These are phyloP conservation scores for Pterocles burchelli DNA, from an alignment of 2,113 vertebrate species.

Conservation along the genomic window DNA sequence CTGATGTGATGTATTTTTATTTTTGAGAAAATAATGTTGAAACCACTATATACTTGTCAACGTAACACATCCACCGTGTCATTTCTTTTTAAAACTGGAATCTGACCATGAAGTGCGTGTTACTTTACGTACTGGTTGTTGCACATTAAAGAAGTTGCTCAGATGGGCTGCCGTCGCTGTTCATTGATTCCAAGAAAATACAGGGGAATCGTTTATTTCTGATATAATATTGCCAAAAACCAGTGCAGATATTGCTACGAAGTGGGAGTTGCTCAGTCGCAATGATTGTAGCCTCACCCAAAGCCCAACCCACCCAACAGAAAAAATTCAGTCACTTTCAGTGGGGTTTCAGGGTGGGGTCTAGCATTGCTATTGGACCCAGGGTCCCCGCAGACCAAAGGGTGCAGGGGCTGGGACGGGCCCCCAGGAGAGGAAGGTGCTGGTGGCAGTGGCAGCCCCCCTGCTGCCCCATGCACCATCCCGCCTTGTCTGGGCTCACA, in stretches of 20 bases:
- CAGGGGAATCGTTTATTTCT: not conserved
- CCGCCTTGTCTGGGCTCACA: not conserved
- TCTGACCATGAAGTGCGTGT: slow-evolving; percentile 40
- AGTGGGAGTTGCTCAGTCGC: not conserved
- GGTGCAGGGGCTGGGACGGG: not conserved
- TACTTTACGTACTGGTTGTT: slow-evolving; percentile 56
- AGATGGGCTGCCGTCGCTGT: not conserved
- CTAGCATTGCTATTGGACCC: not conserved
- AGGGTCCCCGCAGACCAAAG: not conserved
- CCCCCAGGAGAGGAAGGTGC: not conserved
- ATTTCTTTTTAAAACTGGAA: slow-evolving; percentile 54
- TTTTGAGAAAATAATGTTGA: slow-evolving; percentile 63
- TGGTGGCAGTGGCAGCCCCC: not conserved
- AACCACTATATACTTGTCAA: slow-evolving; percentile 54
- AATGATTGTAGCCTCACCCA: not conserved
- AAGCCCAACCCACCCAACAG: not conserved
- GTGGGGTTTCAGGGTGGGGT: not conserved
- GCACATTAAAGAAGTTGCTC: slow-evolving; percentile 71
- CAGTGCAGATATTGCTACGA: not conserved
- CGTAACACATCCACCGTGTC: slow-evolving; percentile 34
- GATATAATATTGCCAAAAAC: not conserved
- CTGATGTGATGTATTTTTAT: slow-evolving; percentile 59
- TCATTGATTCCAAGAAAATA: not conserved
- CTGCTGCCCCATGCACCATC: not conserved
- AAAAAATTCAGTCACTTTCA: not conserved